Evolutionary conservation across 2,797 vertebrate genomes (phyloP).

Genomic region (Cuculus canorus): DNA sequence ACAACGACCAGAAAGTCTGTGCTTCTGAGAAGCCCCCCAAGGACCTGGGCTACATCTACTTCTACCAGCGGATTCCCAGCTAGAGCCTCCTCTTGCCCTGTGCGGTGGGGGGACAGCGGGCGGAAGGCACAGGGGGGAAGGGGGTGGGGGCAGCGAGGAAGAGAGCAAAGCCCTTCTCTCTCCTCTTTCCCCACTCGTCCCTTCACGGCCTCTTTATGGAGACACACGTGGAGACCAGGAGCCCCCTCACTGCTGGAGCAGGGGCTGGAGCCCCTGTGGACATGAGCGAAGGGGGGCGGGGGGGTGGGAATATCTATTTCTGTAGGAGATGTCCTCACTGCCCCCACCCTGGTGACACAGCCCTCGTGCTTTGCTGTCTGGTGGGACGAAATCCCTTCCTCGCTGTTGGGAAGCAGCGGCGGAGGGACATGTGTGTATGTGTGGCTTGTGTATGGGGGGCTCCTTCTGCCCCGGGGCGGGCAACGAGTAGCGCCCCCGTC

Average conservation of each 20-base stretch:
- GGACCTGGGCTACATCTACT: constrained; percentile 98
- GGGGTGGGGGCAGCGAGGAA: neutral
- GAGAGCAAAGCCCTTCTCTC: neutral
- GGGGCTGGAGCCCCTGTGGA: constrained; percentile 53
- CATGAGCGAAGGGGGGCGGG: neutral
- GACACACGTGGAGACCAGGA: neutral
- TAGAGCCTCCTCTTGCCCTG: constrained; percentile 74
- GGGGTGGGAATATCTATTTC: constrained; percentile 33
- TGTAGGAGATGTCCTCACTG: constrained; percentile 38
- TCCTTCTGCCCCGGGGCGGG: neutral
- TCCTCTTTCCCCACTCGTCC: neutral
- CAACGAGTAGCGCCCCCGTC: neutral
- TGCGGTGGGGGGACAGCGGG: constrained; percentile 9
- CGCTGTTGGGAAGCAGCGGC: neutral
- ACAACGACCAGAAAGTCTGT: constrained; percentile 98
- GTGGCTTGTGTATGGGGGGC: constrained; percentile 42
- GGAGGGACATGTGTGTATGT: constrained; percentile 19
- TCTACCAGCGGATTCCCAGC: constrained; percentile 92
- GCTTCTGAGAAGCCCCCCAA: constrained; percentile 99
- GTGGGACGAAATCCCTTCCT: neutral
- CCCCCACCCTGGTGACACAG: neutral
- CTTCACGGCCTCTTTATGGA: neutral
- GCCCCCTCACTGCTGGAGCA: neutral
- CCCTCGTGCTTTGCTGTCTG: neutral
- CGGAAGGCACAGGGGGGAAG: neutral